Evolutionary conservation across 2,888 invertebrate species (phyloP).

Genomic region (Ametastegia equiseti): DNA sequence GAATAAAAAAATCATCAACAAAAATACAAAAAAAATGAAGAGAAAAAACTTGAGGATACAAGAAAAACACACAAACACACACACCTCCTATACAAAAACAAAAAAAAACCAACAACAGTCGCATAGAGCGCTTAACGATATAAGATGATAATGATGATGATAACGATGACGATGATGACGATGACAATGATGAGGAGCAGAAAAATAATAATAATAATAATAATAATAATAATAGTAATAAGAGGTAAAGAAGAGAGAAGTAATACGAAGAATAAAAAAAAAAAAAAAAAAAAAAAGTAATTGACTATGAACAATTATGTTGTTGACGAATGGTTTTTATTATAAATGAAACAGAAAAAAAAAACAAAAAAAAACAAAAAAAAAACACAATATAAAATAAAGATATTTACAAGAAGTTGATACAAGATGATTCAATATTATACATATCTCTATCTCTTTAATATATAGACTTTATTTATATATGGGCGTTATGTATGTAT

Average conservation of each 20-base stretch:
- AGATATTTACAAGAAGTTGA: conserved; percentile 76
- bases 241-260: not conserved
- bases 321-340: conserved; percentile 77
- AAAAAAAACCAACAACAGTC: too few relatives aligned
- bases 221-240: not conserved
- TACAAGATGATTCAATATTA: conserved; percentile 57
- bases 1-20: too few relatives aligned
- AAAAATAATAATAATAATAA: conserved; percentile 2
- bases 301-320: conserved; percentile 76
- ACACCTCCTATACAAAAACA: not conserved
- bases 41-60: too few relatives aligned
- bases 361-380: not conserved
- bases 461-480: not conserved
- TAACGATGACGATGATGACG: not conserved
- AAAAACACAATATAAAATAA: conserved; percentile 69
- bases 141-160: conserved; percentile 52
- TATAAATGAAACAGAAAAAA: conserved; percentile 70
- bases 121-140: conserved; percentile 58
- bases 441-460: not conserved
- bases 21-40: too few relatives aligned
- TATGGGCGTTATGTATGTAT: too few relatives aligned
- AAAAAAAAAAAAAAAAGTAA: conserved; percentile 63
- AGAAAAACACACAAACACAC: not conserved
- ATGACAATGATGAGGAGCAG: not conserved
- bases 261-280: not conserved